A percentile compares a stretch with the other conserved stretches of the same genome.
phyloP scores from a whole-genome alignment of 2,888 invertebrate species.

The Chaitophorus viminalis region DNA sequence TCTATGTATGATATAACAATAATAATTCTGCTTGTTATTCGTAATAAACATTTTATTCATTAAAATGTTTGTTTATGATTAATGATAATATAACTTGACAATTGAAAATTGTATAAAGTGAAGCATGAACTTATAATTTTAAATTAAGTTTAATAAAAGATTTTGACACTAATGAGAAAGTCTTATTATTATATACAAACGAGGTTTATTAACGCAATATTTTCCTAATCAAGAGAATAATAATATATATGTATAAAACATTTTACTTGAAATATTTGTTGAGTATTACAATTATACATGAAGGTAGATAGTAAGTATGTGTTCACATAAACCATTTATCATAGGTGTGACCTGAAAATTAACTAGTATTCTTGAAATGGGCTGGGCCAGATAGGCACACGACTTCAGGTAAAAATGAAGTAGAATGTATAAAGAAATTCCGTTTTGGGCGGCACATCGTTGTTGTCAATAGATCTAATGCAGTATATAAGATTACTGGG shows the following conservation, averaged over 20 bases:
- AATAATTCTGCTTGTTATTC: too few relatives aligned
- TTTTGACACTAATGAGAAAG: background rate
- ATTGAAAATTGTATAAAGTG: too few relatives aligned
- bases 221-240: background rate
- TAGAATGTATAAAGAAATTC: background rate
- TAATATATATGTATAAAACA: background rate
- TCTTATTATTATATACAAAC: constrained; percentile 12
- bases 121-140: background rate
- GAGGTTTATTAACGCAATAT: constrained; percentile 12
- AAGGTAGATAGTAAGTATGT: background rate
- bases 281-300: background rate
- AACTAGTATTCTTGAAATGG: constrained; percentile 32
- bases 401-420: background rate
- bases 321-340: constrained; percentile 19
- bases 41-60: too few relatives aligned
- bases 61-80: too few relatives aligned
- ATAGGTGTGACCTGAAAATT: constrained; percentile 36
- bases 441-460: constrained; percentile 11
- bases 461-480: too few relatives aligned
- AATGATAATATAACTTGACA: too few relatives aligned
- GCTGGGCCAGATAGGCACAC: background rate
- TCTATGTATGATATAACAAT: too few relatives aligned
- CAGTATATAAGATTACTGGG: background rate
- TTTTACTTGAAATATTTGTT: background rate
- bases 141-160: constrained; percentile 1